phyloP scores from a whole-genome alignment of 2,113 vertebrate species.

The Loxodonta africana region DNA sequence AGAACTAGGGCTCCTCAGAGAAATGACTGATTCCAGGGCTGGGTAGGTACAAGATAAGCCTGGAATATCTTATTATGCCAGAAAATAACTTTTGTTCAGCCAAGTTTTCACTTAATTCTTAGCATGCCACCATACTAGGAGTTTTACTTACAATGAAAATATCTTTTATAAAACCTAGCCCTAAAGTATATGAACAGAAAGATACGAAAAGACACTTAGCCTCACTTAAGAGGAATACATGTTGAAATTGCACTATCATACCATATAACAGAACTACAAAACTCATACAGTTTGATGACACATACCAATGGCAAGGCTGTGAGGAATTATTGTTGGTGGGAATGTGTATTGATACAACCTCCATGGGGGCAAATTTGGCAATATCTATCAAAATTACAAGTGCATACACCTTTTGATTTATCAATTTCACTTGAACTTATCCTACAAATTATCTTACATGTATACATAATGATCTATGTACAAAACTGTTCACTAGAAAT shows the following conservation, averaged over 20 bases:
- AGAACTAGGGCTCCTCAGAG: background rate
- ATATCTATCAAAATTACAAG: conserved; percentile 49
- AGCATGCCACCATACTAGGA: background rate
- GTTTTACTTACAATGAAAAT: conserved; percentile 48
- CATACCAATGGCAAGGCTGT: background rate
- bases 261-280: conserved; percentile 37
- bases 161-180: background rate
- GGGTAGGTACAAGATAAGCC: background rate
- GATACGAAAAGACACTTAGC: conserved; percentile 21
- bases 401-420: background rate
- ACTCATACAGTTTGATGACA: conserved; percentile 15
- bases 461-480: background rate
- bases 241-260: conserved; percentile 32
- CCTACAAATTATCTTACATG: conserved; percentile 10
- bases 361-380: background rate
- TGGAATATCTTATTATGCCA: background rate
- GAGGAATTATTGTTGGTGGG: conserved; percentile 23
- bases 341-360: background rate
- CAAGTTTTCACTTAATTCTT: conserved; percentile 50
- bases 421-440: conserved; percentile 14
- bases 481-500: conserved; percentile 25
- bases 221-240: conserved; percentile 38
- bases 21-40: conserved; percentile 18
- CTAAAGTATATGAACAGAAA: background rate
- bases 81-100: background rate